Evolutionary conservation across 2,113 vertebrate genomes (phyloP).

Genomic region (Myanophis thanlyinensis): DNA sequence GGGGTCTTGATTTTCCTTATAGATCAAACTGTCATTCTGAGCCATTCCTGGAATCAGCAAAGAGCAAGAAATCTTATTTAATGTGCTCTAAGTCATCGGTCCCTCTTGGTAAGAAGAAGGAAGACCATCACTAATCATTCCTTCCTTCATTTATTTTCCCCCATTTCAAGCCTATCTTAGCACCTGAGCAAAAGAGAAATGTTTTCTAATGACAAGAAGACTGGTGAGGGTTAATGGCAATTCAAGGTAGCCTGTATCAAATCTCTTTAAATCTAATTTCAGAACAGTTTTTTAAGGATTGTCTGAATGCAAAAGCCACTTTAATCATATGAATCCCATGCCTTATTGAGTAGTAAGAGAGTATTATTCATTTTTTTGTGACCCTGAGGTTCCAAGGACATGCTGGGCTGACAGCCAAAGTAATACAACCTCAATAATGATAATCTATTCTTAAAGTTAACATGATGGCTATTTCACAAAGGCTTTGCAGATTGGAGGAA

Average conservation of each 20-base stretch:
- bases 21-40: not conserved
- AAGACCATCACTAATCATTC: not conserved
- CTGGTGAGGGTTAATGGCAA: conserved; percentile 50
- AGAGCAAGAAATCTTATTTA: not conserved
- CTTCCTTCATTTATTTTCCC: conserved; percentile 46
- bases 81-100: not conserved
- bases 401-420: conserved; percentile 68
- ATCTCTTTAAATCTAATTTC: conserved; percentile 64
- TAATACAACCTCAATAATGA: conserved; percentile 63
- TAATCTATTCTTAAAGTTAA: conserved; percentile 68
- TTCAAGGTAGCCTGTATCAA: conserved; percentile 51
- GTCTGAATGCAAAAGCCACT: conserved; percentile 58
- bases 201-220: conserved; percentile 41
- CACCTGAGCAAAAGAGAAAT: conserved; percentile 52
- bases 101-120: not conserved
- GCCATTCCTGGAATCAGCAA: not conserved
- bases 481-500: conserved; percentile 40
- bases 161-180: conserved; percentile 46
- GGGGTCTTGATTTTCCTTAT: not conserved
- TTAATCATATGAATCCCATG: conserved; percentile 59
- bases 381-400: conserved; percentile 70
- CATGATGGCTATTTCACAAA: conserved; percentile 50
- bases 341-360: conserved; percentile 60
- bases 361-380: conserved; percentile 65
- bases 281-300: conserved; percentile 54